Evolutionary conservation across 2,113 vertebrate genomes (phyloP).

Genomic region (Sylvietta virens): DNA sequence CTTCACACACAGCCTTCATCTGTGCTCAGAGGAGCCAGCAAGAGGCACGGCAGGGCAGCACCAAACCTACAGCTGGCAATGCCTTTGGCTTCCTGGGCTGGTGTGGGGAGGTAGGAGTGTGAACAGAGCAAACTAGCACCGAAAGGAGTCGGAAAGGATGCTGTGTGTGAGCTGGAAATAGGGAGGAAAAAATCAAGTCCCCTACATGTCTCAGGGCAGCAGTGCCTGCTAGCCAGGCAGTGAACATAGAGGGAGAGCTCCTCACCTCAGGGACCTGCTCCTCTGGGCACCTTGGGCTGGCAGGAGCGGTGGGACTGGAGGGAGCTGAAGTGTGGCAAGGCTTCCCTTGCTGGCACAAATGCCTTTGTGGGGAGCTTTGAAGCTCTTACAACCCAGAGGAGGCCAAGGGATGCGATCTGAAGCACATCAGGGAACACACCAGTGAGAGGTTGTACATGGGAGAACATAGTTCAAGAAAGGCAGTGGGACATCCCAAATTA

Average conservation of each 20-base stretch:
- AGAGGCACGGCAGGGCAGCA: not conserved
- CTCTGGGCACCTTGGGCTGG: not conserved
- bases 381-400: not conserved
- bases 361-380: not conserved
- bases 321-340: not conserved
- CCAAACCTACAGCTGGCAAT: not conserved
- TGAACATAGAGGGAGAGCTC: rapidly evolving
- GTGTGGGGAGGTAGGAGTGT: rapidly evolving
- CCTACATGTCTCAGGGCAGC: rapidly evolving
- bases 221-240: no score
- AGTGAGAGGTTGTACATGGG: not conserved
- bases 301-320: not conserved
- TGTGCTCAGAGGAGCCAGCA: not conserved
- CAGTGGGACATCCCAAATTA: not conserved
- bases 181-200: not conserved
- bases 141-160: not conserved
- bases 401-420: not conserved
- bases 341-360: not conserved
- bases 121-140: not conserved
- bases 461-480: not conserved
- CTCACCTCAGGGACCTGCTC: not conserved
- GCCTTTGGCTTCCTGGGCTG: not conserved
- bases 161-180: not conserved
- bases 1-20: not conserved
- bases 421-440: rapidly evolving